These are phyloP conservation scores for Phoxinus dragarum DNA, from an alignment of 2,797 vertebrate species.

Conservation along the genomic window DNA sequence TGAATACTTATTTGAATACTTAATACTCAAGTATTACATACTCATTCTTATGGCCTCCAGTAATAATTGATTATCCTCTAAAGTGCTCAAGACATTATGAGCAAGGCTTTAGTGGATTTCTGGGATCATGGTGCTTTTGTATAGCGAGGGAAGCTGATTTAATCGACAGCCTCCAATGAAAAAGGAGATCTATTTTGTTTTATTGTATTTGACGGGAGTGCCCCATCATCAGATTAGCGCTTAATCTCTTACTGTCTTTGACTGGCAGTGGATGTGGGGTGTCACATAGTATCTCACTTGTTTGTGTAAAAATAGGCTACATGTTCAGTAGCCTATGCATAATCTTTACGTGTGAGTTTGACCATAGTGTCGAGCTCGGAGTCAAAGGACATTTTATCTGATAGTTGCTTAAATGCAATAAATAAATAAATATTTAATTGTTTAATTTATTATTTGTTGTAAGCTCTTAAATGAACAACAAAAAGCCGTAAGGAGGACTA, in stretches of 20 bases:
- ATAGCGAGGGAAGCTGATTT: constrained; percentile 53
- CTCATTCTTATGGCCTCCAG: background rate
- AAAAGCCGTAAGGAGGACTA: background rate
- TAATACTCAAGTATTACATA: constrained; percentile 4
- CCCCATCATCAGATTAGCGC: constrained; percentile 53
- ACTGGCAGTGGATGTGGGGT: background rate
- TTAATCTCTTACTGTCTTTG: constrained; percentile 46
- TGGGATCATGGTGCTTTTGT: constrained; percentile 40
- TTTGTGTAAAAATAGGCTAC: background rate
- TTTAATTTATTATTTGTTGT: background rate
- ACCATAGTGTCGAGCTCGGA: background rate
- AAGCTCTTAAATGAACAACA: background rate
- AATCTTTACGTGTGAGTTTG: background rate
- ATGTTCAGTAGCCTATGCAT: background rate
- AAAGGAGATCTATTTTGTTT: constrained; percentile 42
- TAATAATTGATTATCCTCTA: constrained; percentile 33
- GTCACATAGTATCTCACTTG: background rate
- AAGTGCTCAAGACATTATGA: constrained; percentile 49
- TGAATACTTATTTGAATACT: constrained; percentile 42
- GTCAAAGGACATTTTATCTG: background rate
- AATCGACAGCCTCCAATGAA: constrained; percentile 53
- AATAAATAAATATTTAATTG: background rate
- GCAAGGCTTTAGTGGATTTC: constrained; percentile 30
- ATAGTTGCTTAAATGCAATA: background rate
- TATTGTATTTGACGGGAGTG: constrained; percentile 37